Evolutionary conservation across 2,888 invertebrate genomes (phyloP).

Genomic region (Teleogryllus oceanicus): DNA sequence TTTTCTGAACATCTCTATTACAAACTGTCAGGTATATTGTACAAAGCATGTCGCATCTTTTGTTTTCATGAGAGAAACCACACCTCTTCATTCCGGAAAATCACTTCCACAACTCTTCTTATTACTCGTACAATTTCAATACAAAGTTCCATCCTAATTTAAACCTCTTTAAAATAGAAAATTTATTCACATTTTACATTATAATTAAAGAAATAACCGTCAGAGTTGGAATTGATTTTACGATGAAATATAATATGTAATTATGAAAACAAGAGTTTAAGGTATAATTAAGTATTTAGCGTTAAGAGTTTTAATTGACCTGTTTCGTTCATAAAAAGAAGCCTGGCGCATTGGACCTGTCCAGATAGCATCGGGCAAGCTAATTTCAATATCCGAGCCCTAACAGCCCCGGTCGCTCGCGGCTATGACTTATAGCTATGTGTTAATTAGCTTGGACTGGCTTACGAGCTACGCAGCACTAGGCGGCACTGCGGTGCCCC

Average conservation of each 20-base stretch:
- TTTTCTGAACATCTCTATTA: too few species aligned
- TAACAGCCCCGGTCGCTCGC: conserved; percentile 18
- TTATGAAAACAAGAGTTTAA: conserved; percentile 2
- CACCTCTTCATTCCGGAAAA: too few species aligned
- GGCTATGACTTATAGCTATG: conserved; percentile 7
- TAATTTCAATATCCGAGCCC: conserved; percentile 1
- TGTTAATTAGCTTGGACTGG: conserved; percentile 18
- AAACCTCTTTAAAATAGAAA: background rate
- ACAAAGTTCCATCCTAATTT: background rate
- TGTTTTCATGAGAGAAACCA: too few species aligned
- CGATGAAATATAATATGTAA: conserved; percentile 18
- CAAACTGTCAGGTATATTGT: too few species aligned
- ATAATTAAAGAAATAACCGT: conserved; percentile 3
- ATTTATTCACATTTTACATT: conserved; percentile 1
- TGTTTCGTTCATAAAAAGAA: conserved; percentile 18
- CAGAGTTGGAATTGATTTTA: conserved; percentile 3
- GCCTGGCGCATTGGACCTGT: conserved; percentile 18
- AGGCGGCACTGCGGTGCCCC: too few species aligned
- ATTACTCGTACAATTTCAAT: too few species aligned
- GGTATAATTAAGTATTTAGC: conserved; percentile 18
- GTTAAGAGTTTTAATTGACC: conserved; percentile 18
- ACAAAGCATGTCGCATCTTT: too few species aligned
- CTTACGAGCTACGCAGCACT: background rate
- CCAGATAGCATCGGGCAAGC: conserved; percentile 9
- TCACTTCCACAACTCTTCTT: too few species aligned